These are phyloP conservation scores for Halcyon chelicuti DNA, from an alignment of 2,797 vertebrate genomes.

Conservation along the genomic window DNA sequence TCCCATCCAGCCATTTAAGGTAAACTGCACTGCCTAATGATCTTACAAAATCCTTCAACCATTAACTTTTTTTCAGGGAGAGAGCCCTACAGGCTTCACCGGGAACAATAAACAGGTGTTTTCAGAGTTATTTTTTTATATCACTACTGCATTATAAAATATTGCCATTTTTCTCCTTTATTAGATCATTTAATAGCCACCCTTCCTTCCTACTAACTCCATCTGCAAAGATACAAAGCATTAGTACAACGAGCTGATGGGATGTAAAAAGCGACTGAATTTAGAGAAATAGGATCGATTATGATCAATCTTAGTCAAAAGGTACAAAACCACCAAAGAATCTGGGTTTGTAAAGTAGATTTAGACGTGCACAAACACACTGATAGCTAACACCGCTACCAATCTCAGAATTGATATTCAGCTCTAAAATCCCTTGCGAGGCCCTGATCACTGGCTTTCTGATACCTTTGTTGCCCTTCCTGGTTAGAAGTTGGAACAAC, in stretches of 20 bases:
- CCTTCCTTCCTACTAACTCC: background rate
- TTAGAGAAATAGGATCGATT: background rate
- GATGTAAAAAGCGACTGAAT: background rate
- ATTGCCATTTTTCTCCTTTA: background rate
- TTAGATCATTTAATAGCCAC: background rate
- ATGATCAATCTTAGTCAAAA: background rate
- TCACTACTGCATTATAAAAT: background rate
- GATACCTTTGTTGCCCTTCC: background rate
- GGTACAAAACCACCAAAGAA: background rate
- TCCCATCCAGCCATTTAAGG: background rate
- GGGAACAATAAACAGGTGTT: background rate
- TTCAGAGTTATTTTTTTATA: slow-evolving; percentile 2
- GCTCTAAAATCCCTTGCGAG: background rate
- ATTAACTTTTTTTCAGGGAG: background rate
- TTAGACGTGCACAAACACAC: background rate
- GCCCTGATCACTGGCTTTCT: background rate
- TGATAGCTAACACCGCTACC: background rate
- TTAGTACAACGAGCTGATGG: background rate
- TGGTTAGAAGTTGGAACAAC: background rate
- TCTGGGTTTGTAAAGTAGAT: background rate
- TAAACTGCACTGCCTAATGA: background rate
- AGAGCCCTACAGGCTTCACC: background rate
- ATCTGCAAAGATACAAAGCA: background rate
- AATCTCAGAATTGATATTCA: background rate
- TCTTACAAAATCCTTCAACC: background rate